Conservation (phyloP, 1,140 invertebrate species). For the Arion vulgaris region DNA sequence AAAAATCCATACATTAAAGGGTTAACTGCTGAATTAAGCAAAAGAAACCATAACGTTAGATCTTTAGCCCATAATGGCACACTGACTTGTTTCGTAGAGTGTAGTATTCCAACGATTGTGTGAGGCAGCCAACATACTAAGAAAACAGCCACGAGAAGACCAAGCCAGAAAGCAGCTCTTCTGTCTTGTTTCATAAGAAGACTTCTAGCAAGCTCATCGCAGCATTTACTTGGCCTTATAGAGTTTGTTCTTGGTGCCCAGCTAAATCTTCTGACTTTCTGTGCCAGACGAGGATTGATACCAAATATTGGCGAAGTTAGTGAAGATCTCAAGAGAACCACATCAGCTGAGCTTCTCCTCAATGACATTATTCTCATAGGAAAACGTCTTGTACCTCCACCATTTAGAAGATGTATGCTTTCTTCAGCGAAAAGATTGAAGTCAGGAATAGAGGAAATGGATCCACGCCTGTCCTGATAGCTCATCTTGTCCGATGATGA, state of each 20-base stretch:
- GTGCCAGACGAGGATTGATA: background rate
- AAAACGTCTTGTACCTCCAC: background rate
- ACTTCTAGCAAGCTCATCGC: conserved; percentile 60
- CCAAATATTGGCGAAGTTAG: background rate
- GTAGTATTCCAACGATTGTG: conserved; percentile 48
- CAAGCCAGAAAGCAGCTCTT: conserved; percentile 59
- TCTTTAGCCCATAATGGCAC: conserved; percentile 48
- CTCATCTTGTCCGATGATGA: conserved; percentile 32
- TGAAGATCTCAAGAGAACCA: background rate
- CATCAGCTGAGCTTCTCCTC: conserved; percentile 6
- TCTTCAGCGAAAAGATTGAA: conserved; percentile 50
- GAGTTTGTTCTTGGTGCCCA: conserved; percentile 19
- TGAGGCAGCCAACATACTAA: conserved; percentile 63
- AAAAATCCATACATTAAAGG: conserved; percentile 66
- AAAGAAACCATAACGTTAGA: conserved; percentile 55
- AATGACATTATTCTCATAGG: background rate
- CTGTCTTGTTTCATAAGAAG: conserved; percentile 61
- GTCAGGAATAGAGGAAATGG: conserved; percentile 49
- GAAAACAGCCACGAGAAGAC: conserved; percentile 58
- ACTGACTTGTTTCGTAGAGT: conserved; percentile 40
- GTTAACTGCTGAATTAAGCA: conserved; percentile 59
- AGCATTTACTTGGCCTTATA: conserved; percentile 9
- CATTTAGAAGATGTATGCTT: conserved; percentile 37
- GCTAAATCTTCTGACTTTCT: conserved; percentile 8
- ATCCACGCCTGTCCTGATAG: conserved; percentile 45